phyloP scores from a whole-genome alignment of 1,140 invertebrate genomes.

The Drosophila prosaltans region DNA sequence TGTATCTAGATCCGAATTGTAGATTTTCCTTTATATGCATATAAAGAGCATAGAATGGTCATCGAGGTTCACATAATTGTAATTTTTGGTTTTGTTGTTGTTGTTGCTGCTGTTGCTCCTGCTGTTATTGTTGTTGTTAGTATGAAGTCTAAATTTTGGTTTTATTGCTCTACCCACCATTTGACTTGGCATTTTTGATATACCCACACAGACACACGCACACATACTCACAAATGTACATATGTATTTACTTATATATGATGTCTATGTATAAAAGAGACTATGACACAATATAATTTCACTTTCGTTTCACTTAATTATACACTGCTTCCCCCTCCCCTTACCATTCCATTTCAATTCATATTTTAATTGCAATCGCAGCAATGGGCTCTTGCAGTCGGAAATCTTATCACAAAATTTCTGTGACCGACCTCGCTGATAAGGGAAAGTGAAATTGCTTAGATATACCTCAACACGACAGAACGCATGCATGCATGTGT shows the following conservation, averaged over 20 bases:
- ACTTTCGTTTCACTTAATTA: conserved; percentile 17
- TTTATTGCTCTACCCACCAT: conserved; percentile 34
- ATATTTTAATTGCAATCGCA: conserved; percentile 52
- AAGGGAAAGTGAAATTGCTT: conserved; percentile 73
- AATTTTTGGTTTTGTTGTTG: not conserved
- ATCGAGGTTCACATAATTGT: not conserved
- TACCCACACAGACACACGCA: not conserved
- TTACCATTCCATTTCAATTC: not conserved
- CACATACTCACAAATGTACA: not conserved
- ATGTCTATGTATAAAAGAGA: conserved; percentile 45
- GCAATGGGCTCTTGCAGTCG: conserved; percentile 48
- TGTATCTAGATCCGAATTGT: no score
- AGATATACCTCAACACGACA: not conserved
- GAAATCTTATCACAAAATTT: conserved; percentile 68
- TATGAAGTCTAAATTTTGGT: conserved; percentile 35
- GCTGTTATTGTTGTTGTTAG: conserved; percentile 25
- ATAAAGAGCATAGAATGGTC: not conserved
- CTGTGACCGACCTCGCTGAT: conserved; percentile 55
- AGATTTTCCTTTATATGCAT: no score
- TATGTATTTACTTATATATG: not conserved
- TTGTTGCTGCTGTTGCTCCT: conserved; percentile 22
- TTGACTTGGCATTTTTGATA: conserved; percentile 14
- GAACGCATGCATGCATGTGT: not conserved
- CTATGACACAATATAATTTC: conserved; percentile 66
- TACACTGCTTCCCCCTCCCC: not conserved